A percentile compares a stretch with the other conserved stretches of the same genome.
Conservation (phyloP, 2,113 vertebrate genomes). For the Dendropsophus ebraccatus region DNA sequence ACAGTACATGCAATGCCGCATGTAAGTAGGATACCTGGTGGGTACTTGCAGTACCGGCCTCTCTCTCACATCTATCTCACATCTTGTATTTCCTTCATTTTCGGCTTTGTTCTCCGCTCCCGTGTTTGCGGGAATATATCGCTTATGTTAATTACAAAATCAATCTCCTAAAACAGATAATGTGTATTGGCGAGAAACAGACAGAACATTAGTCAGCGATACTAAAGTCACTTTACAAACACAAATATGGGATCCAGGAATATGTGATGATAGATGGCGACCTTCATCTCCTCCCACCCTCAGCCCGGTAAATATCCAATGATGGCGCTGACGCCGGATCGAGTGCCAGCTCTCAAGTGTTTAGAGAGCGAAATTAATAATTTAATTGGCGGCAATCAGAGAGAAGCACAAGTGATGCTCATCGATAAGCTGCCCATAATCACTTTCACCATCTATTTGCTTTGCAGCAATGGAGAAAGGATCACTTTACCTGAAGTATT, state of each 20-base stretch:
- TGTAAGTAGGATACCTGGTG: slow-evolving; percentile 15
- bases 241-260: slow-evolving; percentile 14
- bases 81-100: slow-evolving; percentile 18
- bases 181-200: slow-evolving; percentile 13
- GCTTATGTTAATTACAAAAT: slow-evolving; percentile 54
- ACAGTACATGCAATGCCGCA: neutral
- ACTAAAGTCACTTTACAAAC: slow-evolving; percentile 20
- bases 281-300: neutral
- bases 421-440: slow-evolving; percentile 14
- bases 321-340: too few relatives aligned
- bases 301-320: neutral
- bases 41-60: too few relatives aligned
- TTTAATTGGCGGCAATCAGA: neutral
- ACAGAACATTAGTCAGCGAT: slow-evolving; percentile 9
- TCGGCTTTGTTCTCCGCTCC: slow-evolving; percentile 31
- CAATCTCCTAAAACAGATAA: slow-evolving; percentile 48
- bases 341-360: slow-evolving; percentile 14
- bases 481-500: neutral
- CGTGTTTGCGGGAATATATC: slow-evolving; percentile 35
- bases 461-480: neutral
- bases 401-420: neutral
- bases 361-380: neutral
- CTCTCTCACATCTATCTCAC: too few relatives aligned
- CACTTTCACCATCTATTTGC: neutral
- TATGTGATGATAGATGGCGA: neutral